A percentile compares a stretch with the other conserved stretches of the same genome.
phyloP scores from a whole-genome alignment of 2,113 vertebrate species.

The Phrynocephalus versicolor region DNA sequence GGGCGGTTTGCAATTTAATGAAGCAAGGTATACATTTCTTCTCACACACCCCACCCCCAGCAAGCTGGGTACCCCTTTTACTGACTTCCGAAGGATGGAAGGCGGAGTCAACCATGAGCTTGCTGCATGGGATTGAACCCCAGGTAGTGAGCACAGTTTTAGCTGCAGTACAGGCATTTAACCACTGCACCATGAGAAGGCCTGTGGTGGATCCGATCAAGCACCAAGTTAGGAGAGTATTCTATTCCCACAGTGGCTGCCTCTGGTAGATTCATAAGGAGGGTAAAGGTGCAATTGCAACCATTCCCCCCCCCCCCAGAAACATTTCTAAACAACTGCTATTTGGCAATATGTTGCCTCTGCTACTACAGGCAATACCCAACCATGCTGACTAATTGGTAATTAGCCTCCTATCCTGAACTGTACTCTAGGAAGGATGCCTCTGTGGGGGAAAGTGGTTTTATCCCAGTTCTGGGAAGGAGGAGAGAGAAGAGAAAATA shows the following conservation, averaged over 20 bases:
- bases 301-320: neutral
- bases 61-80: no score
- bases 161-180: no score
- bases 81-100: no score
- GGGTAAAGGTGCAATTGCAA: neutral
- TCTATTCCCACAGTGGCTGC: neutral
- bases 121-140: no score
- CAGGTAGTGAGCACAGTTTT: no score
- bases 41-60: no score
- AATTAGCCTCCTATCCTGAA: neutral
- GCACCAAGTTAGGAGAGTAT: neutral
- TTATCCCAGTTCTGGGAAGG: neutral
- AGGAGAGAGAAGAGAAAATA: no score
- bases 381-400: neutral
- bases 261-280: neutral
- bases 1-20: no score
- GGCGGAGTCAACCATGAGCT: no score
- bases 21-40: no score
- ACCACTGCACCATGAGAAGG: neutral
- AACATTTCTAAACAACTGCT: neutral
- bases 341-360: neutral
- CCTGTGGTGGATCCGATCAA: neutral
- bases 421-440: neutral
- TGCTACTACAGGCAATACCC: neutral
- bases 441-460: neutral